Evolutionary conservation across 2,888 invertebrate genomes (phyloP).

Genomic region (Allophyes oxyacanthae): DNA sequence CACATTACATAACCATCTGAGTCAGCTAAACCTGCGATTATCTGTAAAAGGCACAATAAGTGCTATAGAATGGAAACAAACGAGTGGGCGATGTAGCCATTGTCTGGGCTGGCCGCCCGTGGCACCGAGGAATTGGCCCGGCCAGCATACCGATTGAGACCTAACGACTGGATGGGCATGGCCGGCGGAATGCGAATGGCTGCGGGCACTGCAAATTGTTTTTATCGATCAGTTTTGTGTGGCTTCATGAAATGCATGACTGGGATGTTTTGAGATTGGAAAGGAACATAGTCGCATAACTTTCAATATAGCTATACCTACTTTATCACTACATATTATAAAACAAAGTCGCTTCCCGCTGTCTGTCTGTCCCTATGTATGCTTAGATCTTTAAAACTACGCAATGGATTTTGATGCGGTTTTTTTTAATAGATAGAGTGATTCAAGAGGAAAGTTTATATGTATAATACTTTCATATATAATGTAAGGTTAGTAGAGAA

Average conservation of each 20-base stretch:
- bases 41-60: conserved; percentile 37
- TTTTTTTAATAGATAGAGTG: no score
- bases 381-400: no score
- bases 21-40: conserved; percentile 34
- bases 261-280: neutral
- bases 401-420: no score
- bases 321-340: no score
- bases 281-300: no score
- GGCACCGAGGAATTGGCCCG: conserved; percentile 10
- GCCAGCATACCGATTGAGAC: conserved; percentile 8
- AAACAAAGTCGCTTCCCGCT: no score
- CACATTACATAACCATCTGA: conserved; percentile 41
- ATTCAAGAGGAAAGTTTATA: no score
- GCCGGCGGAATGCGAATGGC: conserved; percentile 1
- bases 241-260: neutral
- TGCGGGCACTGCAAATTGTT: conserved; percentile 30
- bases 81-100: conserved; percentile 28
- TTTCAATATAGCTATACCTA: no score
- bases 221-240: conserved; percentile 38
- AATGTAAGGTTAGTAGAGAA: no score
- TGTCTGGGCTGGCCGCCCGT: conserved; percentile 38
- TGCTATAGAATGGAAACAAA: conserved; percentile 35
- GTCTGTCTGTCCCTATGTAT: no score
- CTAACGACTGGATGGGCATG: conserved; percentile 23
- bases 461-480: no score